Evolutionary conservation across 2,888 invertebrate genomes (phyloP).

Genomic region (Chironomus tentans): DNA sequence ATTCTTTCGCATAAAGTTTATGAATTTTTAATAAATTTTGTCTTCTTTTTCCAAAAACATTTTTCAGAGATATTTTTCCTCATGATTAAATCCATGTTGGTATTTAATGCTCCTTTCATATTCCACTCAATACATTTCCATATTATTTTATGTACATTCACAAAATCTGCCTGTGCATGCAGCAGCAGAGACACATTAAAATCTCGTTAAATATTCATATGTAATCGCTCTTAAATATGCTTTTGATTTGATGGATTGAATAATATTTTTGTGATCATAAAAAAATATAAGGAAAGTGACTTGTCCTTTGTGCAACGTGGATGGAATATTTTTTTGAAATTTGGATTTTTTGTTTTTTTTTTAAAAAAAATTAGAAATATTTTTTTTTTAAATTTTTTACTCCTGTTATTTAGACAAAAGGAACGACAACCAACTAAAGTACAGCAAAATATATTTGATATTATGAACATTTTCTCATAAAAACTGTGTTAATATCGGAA

Average conservation of each 20-base stretch:
- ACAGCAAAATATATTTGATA: no score
- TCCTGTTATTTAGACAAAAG: no score
- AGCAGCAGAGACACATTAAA: constrained; percentile 28
- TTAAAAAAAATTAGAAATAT: no score
- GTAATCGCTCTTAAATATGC: constrained; percentile 21
- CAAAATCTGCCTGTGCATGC: not conserved
- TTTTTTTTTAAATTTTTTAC: no score
- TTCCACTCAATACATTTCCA: not conserved
- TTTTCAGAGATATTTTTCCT: not conserved
- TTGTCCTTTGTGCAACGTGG: no score
- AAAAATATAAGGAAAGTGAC: not conserved
- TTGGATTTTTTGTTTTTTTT: no score
- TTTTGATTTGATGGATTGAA: constrained; percentile 14
- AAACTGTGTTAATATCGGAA: no score
- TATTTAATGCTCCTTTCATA: not conserved
- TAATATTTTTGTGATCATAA: not conserved
- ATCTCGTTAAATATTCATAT: constrained; percentile 29
- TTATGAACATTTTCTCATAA: no score
- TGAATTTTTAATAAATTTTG: constrained; percentile 5
- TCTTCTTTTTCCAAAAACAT: constrained; percentile 1
- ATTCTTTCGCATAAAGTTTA: not conserved
- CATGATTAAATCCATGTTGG: not conserved
- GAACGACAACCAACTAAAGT: no score
- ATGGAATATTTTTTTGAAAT: no score
- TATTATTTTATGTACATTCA: not conserved